A percentile compares a stretch with the other conserved stretches of the same genome.
These are phyloP conservation scores for Sebastes hopkinsi DNA, from an alignment of 2,797 vertebrate genomes.

Conservation along the genomic window DNA sequence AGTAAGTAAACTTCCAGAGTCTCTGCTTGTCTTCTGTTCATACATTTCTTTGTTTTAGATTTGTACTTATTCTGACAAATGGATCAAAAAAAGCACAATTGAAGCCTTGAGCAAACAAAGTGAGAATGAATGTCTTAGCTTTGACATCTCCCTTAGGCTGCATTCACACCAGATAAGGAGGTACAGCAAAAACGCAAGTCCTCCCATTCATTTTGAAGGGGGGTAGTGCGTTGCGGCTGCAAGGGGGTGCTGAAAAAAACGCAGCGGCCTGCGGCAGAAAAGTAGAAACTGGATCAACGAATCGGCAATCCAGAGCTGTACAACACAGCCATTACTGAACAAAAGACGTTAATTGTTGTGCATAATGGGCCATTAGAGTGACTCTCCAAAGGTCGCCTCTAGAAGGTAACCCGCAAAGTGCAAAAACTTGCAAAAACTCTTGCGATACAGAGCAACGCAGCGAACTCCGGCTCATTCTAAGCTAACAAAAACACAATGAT, in stretches of 20 bases:
- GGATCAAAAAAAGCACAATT: neutral
- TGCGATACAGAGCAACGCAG: accelerated
- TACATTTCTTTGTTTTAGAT: neutral
- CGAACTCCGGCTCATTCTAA: neutral
- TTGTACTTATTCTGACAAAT: neutral
- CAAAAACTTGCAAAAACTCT: no score
- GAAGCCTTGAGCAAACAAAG: neutral
- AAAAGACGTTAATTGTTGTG: no score
- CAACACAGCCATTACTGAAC: no score
- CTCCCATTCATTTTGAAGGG: neutral
- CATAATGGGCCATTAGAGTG: no score
- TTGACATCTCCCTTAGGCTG: neutral
- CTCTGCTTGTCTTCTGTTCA: neutral
- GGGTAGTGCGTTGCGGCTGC: no score
- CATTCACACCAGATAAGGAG: neutral
- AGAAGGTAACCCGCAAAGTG: no score
- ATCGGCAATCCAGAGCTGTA: no score
- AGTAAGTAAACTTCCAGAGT: slow-evolving; percentile 28
- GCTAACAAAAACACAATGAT: neutral
- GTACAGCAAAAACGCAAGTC: neutral
- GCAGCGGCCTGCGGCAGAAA: no score
- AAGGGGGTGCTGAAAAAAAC: no score
- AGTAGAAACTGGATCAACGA: no score
- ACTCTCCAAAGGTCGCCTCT: no score
- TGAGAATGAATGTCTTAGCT: neutral